Base-by-base conservation (phyloP, 2,113 vertebrate genomes). In the Myiozetetes cayanensis region DNA sequence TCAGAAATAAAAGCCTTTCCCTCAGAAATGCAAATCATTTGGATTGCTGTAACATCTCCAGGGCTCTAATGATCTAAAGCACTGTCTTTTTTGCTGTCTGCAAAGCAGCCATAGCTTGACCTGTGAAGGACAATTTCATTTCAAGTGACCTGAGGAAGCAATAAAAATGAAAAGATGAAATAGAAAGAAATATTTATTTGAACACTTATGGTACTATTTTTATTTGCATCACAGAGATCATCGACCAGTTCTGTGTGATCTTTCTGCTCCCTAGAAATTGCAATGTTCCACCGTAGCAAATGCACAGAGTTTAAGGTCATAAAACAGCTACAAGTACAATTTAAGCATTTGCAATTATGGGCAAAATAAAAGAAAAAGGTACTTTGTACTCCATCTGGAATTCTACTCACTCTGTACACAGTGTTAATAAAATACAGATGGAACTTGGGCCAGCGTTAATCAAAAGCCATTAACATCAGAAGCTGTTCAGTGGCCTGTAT, bases 121-220 rank as follows among this genome's bases (percentile, higher is more conserved):
- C 74, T 93, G 43, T 78, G 91, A 96, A 89, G 91, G 68, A 79
- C 90, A 94, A 93, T 92, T 92, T 92, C 52, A 75, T 91, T 95
- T 93, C 90, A 86, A 91, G 67, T 91, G 83, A 94, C 88, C 77
- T 39, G 19, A 31, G 30, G 50, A 94, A 94, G 90, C 76, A 92
- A 78, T 93, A 89, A 87, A 94, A 87, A 84, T 19, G 33, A 68
- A 83, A 93, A 83, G 79, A 39, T 14, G n/a, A 85, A 95, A 83
- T 39, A 33, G 22, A 88, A 94, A 93, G 58, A 70, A 90, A 37
- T 50, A 63, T 41, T 90, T 94, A 62, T 96, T 68, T 89, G 46
- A 71, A 74, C 85, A 50, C 18, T 93, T 23, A 22, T 14, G 25
- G 50, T 46, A 47, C 75, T 83, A 16, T 90, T 93, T 96, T 94